Evolutionary conservation across 2,113 vertebrate species (phyloP).

Genomic region (Callionymus lyra): DNA sequence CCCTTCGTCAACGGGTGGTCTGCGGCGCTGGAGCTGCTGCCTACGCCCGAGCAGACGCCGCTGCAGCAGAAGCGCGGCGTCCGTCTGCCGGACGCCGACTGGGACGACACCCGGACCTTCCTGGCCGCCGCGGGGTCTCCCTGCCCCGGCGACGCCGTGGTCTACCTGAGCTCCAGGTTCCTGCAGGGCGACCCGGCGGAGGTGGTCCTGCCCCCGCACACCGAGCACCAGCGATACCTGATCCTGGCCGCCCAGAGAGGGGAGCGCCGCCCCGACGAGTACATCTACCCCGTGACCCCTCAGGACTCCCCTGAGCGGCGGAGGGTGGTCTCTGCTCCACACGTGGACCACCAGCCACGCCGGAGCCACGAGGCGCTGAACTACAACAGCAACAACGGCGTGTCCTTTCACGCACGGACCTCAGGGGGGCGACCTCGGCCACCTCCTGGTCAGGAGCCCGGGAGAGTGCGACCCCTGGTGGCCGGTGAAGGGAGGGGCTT

Average conservation of each 20-base stretch:
- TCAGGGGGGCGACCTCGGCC: conserved; percentile 70
- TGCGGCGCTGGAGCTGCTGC: conserved; percentile 82
- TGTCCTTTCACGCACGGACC: conserved; percentile 59
- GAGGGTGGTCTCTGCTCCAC: conserved; percentile 82
- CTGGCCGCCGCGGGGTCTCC: conserved; percentile 68
- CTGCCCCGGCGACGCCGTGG: conserved; percentile 60
- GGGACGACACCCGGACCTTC: conserved; percentile 84
- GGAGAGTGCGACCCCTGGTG: conserved; percentile 77
- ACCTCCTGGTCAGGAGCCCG: conserved; percentile 72
- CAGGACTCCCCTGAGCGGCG: conserved; percentile 80
- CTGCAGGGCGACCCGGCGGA: conserved; percentile 65
- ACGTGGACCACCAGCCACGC: conserved; percentile 69
- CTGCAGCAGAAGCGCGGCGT: conserved; percentile 84
- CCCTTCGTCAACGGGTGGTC: conserved; percentile 82
- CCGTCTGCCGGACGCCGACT: conserved; percentile 66
- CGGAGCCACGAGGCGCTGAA: conserved; percentile 80
- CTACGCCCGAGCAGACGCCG: conserved; percentile 91
- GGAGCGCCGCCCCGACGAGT: conserved; percentile 67
- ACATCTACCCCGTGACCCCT: conserved; percentile 72
- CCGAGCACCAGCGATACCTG: conserved; percentile 67
- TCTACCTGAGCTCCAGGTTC: conserved; percentile 73
- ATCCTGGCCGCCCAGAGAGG: conserved; percentile 58
- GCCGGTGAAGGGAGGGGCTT: conserved; percentile 56
- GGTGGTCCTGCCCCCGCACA: conserved; percentile 54
- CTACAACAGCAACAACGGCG: conserved; percentile 74